Percentiles rank a stretch among this genome's conserved stretches.
phyloP scores from a whole-genome alignment of 2,888 invertebrate species.

The Hypercompe scribonia region DNA sequence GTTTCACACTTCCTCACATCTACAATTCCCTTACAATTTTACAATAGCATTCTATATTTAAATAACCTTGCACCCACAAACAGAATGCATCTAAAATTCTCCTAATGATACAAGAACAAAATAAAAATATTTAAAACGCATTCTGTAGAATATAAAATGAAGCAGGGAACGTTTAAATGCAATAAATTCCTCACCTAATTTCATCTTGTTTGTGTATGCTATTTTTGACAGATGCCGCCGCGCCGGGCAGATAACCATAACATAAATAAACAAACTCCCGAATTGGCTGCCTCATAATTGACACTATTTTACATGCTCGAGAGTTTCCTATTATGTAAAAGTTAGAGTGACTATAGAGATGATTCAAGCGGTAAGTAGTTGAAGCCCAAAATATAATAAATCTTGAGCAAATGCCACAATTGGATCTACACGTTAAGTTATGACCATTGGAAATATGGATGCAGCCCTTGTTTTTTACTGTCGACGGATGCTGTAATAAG shows the following conservation, averaged over 20 bases:
- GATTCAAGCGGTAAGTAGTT: constrained; percentile 42
- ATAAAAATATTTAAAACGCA: background rate
- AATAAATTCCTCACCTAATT: constrained; percentile 40
- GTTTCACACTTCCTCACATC: background rate
- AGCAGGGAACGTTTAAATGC: constrained; percentile 27
- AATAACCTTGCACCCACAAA: background rate
- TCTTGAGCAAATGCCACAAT: constrained; percentile 48
- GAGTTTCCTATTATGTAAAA: constrained; percentile 46
- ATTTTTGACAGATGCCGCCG: constrained; percentile 44
- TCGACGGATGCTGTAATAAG: constrained; percentile 26
- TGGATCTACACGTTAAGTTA: constrained; percentile 39
- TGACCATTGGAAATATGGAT: constrained; percentile 44
- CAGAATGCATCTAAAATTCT: background rate
- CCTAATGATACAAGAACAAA: background rate
- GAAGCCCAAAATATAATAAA: constrained; percentile 40
- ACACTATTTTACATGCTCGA: constrained; percentile 53
- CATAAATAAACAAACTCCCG: constrained; percentile 44
- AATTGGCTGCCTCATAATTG: constrained; percentile 48
- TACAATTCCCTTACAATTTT: background rate
- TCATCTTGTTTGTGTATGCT: constrained; percentile 37
- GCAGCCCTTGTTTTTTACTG: constrained; percentile 36
- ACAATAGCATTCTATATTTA: background rate
- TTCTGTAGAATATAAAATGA: background rate
- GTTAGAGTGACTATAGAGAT: constrained; percentile 49
- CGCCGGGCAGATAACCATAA: constrained; percentile 30